phyloP scores from a whole-genome alignment of 2,113 vertebrate species.

The Hippopotamus amphibius region DNA sequence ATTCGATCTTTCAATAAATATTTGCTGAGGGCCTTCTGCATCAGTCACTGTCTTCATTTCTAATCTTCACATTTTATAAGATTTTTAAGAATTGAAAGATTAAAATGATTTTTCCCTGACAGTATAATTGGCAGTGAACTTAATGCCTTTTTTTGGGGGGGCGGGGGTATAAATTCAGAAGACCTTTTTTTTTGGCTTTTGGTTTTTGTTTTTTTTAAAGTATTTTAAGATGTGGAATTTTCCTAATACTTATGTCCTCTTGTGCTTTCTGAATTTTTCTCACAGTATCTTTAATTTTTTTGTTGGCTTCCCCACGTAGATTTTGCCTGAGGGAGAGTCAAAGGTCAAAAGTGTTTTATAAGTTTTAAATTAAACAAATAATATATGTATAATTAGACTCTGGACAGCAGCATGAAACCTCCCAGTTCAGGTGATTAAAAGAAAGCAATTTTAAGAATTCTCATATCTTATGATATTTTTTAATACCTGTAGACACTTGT shows the following conservation, averaged over 20 bases:
- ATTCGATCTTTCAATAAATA: not conserved
- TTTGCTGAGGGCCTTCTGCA: not conserved
- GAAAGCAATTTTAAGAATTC: conserved; percentile 40
- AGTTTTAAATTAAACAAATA: not conserved
- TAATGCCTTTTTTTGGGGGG: not conserved
- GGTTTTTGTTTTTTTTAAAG: not conserved
- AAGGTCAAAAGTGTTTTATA: conserved; percentile 62
- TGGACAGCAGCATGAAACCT: not conserved
- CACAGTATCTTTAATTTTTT: not conserved
- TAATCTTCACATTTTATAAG: not conserved
- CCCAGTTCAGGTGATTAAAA: conserved; percentile 21
- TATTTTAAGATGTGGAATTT: not conserved
- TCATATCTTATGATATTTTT: not conserved
- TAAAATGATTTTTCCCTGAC: not conserved
- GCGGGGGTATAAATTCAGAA: not conserved
- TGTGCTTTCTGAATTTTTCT: conserved; percentile 62
- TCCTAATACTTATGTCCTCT: not conserved
- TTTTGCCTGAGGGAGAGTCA: conserved; percentile 63
- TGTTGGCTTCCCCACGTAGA: conserved; percentile 24
- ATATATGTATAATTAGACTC: not conserved
- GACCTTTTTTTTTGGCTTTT: not conserved
- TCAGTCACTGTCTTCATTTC: not conserved
- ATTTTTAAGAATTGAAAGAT: conserved; percentile 25
- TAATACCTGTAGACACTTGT: not conserved
- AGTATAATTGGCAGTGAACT: not conserved